Conservation (phyloP, 2,888 invertebrate genomes). For the Eupsilia transversa region DNA sequence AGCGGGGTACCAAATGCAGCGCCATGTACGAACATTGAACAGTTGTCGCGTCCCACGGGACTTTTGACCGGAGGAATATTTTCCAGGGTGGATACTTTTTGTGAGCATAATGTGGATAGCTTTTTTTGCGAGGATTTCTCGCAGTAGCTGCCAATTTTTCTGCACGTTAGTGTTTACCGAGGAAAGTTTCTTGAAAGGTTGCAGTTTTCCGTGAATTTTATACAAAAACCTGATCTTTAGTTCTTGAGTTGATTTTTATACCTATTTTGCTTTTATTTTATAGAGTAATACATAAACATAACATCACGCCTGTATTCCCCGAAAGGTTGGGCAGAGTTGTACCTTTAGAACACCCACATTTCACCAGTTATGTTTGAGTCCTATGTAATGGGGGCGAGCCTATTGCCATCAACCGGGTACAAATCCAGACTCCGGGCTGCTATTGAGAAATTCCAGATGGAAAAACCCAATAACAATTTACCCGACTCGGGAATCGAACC, state of each 20-base stretch:
- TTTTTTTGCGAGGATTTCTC: slow-evolving; percentile 63
- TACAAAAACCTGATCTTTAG: not conserved
- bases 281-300: too few species aligned
- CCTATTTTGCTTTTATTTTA: not conserved
- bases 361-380: too few species aligned
- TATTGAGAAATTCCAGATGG: too few species aligned
- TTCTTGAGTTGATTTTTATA: not conserved
- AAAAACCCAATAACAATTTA: too few species aligned
- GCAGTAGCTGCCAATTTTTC: slow-evolving; percentile 37
- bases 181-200: slow-evolving; percentile 18
- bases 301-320: too few species aligned
- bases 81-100: slow-evolving; percentile 68
- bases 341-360: too few species aligned
- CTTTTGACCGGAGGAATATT: slow-evolving; percentile 79
- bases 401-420: too few species aligned
- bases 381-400: too few species aligned
- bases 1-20: slow-evolving; percentile 79
- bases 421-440: too few species aligned
- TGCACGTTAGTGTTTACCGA: slow-evolving; percentile 32
- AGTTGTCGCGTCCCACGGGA: slow-evolving; percentile 83
- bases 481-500: too few species aligned
- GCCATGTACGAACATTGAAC: slow-evolving; percentile 74
- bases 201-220: slow-evolving; percentile 3
- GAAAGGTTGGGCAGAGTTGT: too few species aligned
- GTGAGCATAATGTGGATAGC: slow-evolving; percentile 70